Percentiles rank a stretch among this genome's conserved stretches.
These are phyloP conservation scores for Drosophila flavopinicola DNA, from an alignment of 2,888 invertebrate genomes.

Conservation along the genomic window DNA sequence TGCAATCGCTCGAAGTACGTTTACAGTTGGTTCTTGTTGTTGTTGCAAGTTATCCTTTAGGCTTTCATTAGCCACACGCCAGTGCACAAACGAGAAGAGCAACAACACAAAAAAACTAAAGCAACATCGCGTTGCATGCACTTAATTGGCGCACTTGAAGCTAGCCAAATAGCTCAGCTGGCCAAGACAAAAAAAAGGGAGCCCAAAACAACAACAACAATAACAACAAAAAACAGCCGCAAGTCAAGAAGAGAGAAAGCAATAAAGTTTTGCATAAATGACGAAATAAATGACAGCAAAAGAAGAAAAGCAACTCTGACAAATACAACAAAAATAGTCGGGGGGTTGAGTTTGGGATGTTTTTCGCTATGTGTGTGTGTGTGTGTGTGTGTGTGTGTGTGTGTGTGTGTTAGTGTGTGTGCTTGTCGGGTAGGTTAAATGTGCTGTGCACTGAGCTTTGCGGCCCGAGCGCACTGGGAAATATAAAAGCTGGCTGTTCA, in stretches of 20 bases:
- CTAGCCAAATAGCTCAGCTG: constrained; percentile 34
- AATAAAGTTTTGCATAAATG: constrained; percentile 81
- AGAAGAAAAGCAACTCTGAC: constrained; percentile 76
- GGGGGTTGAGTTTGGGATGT: constrained; percentile 21
- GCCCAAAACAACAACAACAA: not conserved
- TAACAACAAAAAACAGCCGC: constrained; percentile 19
- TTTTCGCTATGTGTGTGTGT: too few species aligned
- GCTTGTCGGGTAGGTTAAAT: constrained; percentile 55
- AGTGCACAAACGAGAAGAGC: constrained; percentile 36
- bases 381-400: too few species aligned
- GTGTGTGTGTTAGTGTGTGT: too few species aligned
- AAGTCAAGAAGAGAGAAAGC: constrained; percentile 66
- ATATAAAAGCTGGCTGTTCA: constrained; percentile 65
- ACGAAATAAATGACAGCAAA: constrained; percentile 80
- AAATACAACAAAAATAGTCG: constrained; percentile 54
- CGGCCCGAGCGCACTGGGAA: constrained; percentile 54
- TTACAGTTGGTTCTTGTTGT: constrained; percentile 29
- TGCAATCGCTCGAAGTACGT: constrained; percentile 53
- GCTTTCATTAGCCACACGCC: constrained; percentile 69
- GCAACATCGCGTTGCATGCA: constrained; percentile 57
- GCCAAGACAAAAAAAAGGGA: not conserved
- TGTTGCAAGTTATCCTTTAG: constrained; percentile 17
- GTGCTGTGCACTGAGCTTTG: constrained; percentile 50
- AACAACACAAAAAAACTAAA: constrained; percentile 7
- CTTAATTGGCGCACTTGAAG: constrained; percentile 63